These are phyloP conservation scores for Typhlichthys subterraneus DNA, from an alignment of 2,797 vertebrate species.

Conservation along the genomic window DNA sequence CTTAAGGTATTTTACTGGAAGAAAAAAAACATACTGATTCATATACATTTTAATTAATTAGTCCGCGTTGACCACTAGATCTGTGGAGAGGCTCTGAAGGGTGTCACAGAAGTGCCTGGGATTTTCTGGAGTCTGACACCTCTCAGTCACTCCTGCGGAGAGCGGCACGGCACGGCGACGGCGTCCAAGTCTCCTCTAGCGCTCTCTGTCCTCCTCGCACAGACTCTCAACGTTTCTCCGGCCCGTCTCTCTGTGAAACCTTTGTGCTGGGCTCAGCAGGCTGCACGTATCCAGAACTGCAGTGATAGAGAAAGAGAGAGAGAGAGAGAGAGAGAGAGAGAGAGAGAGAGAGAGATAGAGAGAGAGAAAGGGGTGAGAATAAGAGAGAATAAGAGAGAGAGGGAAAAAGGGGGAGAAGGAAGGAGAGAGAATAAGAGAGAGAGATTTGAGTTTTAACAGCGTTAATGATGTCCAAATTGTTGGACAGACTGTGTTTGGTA, in stretches of 20 bases:
- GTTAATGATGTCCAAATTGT: too few relatives aligned
- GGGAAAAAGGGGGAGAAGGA: conserved; percentile 65
- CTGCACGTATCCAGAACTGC: conserved; percentile 73
- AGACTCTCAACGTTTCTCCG: conserved; percentile 34
- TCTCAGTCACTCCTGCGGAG: conserved; percentile 56
- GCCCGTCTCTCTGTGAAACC: conserved; percentile 69
- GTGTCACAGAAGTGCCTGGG: conserved; percentile 23
- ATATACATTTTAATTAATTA: too few relatives aligned
- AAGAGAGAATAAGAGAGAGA: conserved; percentile 61
- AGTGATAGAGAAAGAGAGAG: conserved; percentile 63
- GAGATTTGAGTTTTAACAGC: too few relatives aligned
- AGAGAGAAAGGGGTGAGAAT: neutral
- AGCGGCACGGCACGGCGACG: conserved; percentile 14
- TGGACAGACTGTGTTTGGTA: too few relatives aligned
- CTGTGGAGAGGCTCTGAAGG: conserved; percentile 37
- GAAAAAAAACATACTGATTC: too few relatives aligned
- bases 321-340: conserved; percentile 34
- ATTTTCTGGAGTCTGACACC: conserved; percentile 55
- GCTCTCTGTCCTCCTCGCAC: conserved; percentile 33
- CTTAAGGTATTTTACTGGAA: too few relatives aligned
- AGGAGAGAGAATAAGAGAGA: conserved; percentile 31
- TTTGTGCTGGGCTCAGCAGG: conserved; percentile 81
- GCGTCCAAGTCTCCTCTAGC: conserved; percentile 32
- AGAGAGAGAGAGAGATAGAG: conserved; percentile 31
- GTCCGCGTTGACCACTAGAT: conserved; percentile 22